phyloP scores from a whole-genome alignment of 2,797 vertebrate genomes.

The Pithecia hirsuta region DNA sequence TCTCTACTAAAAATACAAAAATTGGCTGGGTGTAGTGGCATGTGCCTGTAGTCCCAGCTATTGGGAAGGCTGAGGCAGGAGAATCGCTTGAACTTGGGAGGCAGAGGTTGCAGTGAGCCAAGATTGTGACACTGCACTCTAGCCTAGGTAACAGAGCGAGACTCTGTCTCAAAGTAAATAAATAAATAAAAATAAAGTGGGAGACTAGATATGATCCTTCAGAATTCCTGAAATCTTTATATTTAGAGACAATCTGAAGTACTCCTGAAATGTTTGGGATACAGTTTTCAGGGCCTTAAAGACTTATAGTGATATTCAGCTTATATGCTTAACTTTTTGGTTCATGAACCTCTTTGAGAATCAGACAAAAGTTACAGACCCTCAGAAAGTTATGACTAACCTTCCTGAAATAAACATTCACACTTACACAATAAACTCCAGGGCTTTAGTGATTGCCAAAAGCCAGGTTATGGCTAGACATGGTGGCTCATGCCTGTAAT shows the following conservation, averaged over 20 bases:
- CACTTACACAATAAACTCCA: neutral
- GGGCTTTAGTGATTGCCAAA: neutral
- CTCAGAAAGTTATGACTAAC: neutral
- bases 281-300: neutral
- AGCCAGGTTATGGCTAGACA: neutral
- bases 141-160: no score
- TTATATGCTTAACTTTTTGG: slow-evolving; percentile 54
- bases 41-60: no score
- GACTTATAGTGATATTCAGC: slow-evolving; percentile 25
- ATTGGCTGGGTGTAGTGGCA: no score
- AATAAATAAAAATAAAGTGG: neutral
- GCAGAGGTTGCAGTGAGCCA: no score
- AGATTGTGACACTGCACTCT: no score
- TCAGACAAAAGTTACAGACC: slow-evolving; percentile 12
- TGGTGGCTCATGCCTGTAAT: no score
- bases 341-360: slow-evolving; percentile 39
- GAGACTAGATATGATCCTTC: neutral
- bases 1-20: no score
- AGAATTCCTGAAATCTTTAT: slow-evolving; percentile 48
- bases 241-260: slow-evolving; percentile 6
- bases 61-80: no score
- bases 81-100: no score
- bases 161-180: no score
- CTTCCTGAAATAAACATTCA: neutral
- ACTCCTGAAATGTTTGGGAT: slow-evolving; percentile 32